A percentile compares a stretch with the other conserved stretches of the same genome.
These are phyloP conservation scores for Bucco capensis DNA, from an alignment of 2,113 vertebrate genomes.

Conservation along the genomic window DNA sequence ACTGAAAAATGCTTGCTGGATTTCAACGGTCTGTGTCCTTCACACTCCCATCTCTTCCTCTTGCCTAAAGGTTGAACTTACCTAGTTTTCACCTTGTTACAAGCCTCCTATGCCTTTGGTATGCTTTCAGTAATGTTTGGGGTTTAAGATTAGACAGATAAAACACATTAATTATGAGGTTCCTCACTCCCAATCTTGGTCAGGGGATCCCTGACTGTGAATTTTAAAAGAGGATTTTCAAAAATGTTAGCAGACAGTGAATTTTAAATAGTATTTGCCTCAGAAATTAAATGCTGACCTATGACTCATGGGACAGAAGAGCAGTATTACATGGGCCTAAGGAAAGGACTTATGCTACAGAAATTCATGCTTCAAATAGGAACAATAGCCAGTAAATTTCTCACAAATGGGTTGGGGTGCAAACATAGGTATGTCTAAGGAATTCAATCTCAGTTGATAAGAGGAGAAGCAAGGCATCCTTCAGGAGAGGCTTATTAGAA, in stretches of 20 bases:
- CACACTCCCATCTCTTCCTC: neutral
- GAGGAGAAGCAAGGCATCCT: neutral
- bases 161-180: neutral
- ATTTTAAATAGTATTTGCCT: neutral
- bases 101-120: neutral
- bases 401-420: neutral
- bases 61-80: neutral
- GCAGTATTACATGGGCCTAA: neutral
- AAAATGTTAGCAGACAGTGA: neutral
- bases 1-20: neutral
- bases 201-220: neutral
- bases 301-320: rapidly evolving
- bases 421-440: neutral
- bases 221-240: neutral
- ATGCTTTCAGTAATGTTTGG: neutral
- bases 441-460: neutral
- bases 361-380: neutral
- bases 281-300: neutral
- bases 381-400: neutral
- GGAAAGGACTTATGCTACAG: neutral
- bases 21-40: neutral
- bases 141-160: neutral
- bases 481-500: neutral
- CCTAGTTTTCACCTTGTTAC: neutral
- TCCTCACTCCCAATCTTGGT: neutral